Conservation (phyloP, 1,140 invertebrate genomes). For the Himalopsyche phryganea region DNA sequence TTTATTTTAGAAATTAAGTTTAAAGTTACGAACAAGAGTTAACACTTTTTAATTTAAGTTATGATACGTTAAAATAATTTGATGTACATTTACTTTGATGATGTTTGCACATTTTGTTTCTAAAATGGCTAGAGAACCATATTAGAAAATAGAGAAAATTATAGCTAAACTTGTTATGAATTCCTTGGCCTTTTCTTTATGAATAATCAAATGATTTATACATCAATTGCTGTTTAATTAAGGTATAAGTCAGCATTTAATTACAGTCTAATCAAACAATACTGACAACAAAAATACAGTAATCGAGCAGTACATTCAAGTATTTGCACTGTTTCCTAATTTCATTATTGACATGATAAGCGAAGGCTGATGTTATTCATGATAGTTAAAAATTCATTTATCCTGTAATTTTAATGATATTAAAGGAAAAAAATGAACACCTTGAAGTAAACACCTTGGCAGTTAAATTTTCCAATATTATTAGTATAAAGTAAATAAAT, state of each 20-base stretch:
- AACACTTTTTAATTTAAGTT: background rate
- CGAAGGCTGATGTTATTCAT: slow-evolving; percentile 21
- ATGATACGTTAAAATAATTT: background rate
- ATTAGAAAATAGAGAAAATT: background rate
- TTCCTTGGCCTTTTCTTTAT: slow-evolving; percentile 24
- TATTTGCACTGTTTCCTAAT: background rate
- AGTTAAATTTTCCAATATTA: too few relatives aligned
- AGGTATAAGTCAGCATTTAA: background rate
- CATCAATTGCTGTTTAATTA: background rate
- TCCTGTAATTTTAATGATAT: background rate
- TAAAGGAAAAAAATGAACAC: too few relatives aligned
- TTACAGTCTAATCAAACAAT: background rate
- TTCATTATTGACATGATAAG: slow-evolving; percentile 5
- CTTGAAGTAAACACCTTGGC: too few relatives aligned
- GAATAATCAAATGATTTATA: background rate
- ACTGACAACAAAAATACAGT: background rate
- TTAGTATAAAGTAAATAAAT: too few relatives aligned
- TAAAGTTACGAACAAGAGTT: background rate
- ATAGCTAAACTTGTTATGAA: slow-evolving; percentile 14
- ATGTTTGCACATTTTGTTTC: slow-evolving; percentile 1
- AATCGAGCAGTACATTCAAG: background rate
- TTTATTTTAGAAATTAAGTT: background rate
- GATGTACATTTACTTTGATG: background rate
- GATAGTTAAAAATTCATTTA: slow-evolving; percentile 2
- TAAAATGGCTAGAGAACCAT: background rate